Conservation (phyloP, 2,797 vertebrate species). For the Phylloscopus collybita region DNA sequence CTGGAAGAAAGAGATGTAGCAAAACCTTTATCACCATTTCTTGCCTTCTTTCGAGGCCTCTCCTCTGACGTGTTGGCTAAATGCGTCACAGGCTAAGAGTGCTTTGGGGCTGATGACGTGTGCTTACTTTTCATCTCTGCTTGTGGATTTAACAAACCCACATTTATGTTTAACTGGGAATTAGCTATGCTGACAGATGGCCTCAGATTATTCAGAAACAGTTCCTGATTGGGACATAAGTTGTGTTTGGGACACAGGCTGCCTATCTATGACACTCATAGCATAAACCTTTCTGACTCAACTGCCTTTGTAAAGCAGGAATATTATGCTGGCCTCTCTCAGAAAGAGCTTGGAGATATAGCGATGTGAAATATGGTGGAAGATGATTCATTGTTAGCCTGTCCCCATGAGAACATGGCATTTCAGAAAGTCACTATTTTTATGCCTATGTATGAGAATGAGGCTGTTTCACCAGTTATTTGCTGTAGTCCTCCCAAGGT, state of each 20-base stretch:
- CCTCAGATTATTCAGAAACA: neutral
- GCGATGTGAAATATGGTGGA: neutral
- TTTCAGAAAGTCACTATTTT: neutral
- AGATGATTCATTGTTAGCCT: neutral
- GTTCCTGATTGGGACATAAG: neutral
- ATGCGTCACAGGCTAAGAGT: neutral
- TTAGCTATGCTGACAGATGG: neutral
- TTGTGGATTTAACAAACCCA: neutral
- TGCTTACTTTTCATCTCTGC: neutral
- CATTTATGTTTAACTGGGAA: neutral
- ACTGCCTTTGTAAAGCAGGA: neutral
- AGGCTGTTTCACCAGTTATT: neutral
- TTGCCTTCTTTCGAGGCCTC: neutral
- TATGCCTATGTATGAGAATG: neutral
- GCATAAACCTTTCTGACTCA: neutral
- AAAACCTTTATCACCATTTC: neutral
- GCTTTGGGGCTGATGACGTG: neutral
- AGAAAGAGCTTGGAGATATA: neutral
- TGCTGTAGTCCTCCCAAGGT: neutral
- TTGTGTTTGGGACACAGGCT: neutral
- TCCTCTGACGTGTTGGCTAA: neutral
- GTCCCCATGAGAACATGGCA: neutral
- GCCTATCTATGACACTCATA: neutral
- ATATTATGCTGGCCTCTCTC: neutral
- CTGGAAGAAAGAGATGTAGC: neutral